phyloP scores from a whole-genome alignment of 2,888 invertebrate species.

The Drosophila anceps region DNA sequence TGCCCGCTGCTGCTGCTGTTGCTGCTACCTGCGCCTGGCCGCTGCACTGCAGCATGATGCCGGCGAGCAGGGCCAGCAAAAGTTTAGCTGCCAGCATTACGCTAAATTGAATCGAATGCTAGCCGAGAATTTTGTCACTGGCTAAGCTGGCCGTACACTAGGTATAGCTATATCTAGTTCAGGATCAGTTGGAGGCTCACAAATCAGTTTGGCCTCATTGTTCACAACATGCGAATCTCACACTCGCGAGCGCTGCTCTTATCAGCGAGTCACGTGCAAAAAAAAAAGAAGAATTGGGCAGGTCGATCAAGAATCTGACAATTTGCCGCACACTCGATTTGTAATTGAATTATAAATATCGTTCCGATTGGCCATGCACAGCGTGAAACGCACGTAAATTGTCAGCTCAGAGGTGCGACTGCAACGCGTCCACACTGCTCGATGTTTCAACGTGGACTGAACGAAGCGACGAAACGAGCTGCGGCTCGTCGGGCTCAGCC shows the following conservation, averaged over 20 bases:
- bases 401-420: conserved; percentile 10
- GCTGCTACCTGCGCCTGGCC: conserved; percentile 5
- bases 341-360: conserved; percentile 1
- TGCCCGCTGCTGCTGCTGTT: conserved; percentile 19
- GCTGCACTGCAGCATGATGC: conserved; percentile 29
- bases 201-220: conserved; percentile 44
- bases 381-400: conserved; percentile 6
- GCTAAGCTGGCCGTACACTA: background rate
- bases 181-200: conserved; percentile 26
- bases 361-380: conserved; percentile 10
- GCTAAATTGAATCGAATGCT: conserved; percentile 1
- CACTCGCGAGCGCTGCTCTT: conserved; percentile 14
- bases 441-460: conserved; percentile 52
- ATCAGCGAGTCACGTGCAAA: conserved; percentile 46
- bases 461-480: conserved; percentile 18
- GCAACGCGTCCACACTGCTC: conserved; percentile 45
- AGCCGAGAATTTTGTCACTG: background rate
- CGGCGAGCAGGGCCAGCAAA: conserved; percentile 19
- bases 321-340: background rate
- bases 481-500: conserved; percentile 8
- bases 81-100: conserved; percentile 22
- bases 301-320: background rate
- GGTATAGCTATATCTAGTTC: conserved; percentile 1
- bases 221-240: conserved; percentile 16
- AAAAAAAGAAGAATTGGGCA: conserved; percentile 47